These are phyloP conservation scores for Siniperca knerii DNA, from an alignment of 2,113 vertebrate species.

Conservation along the genomic window DNA sequence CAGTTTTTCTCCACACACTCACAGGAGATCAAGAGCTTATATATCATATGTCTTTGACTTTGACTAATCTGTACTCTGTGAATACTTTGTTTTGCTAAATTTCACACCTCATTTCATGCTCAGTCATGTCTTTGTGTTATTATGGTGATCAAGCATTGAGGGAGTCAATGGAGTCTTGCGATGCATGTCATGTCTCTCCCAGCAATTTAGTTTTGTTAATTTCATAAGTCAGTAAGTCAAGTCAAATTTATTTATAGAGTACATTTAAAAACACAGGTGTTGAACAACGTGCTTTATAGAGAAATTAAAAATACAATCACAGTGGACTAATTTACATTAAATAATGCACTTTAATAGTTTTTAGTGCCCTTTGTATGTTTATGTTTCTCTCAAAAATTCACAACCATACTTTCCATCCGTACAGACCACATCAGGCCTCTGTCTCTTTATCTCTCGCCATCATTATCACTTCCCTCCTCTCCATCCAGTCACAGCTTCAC, in stretches of 20 bases:
- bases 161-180: background rate
- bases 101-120: constrained; percentile 8
- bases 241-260: too few relatives aligned
- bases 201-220: background rate
- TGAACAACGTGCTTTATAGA: background rate
- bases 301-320: background rate
- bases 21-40: background rate
- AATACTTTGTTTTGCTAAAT: background rate
- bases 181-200: background rate
- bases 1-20: background rate
- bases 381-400: background rate
- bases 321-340: background rate
- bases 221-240: background rate
- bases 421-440: background rate
- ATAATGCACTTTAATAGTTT: background rate
- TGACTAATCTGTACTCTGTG: background rate
- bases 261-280: background rate
- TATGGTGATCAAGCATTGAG: background rate
- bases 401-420: background rate
- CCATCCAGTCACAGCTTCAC: background rate
- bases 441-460: background rate
- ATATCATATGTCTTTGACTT: background rate
- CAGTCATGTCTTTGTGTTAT: background rate
- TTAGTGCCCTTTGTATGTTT: too few relatives aligned
- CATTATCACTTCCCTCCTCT: background rate